A percentile compares a stretch with the other conserved stretches of the same genome.
These are phyloP conservation scores for Calonectris borealis DNA, from an alignment of 2,113 vertebrate species.

Conservation along the genomic window DNA sequence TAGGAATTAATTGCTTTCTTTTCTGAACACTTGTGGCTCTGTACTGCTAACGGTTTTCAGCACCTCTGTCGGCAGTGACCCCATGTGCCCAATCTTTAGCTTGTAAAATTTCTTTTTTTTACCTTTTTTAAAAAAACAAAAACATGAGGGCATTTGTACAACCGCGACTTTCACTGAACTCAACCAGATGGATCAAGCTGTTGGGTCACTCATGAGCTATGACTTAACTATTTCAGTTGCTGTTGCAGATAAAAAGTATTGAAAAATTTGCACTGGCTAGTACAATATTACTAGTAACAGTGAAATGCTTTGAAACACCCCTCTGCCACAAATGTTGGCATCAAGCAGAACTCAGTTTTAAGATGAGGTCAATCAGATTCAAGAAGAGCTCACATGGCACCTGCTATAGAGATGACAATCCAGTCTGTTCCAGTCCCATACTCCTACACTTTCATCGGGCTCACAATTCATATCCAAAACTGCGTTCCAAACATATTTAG, in stretches of 20 bases:
- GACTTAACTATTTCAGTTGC: background rate
- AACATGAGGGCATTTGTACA: background rate
- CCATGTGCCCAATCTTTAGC: too few species aligned
- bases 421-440: background rate
- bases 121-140: background rate
- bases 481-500: background rate
- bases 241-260: background rate
- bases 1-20: background rate
- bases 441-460: background rate
- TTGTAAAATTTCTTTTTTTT: background rate
- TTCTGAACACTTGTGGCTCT: background rate
- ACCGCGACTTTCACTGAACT: background rate
- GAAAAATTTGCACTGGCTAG: background rate
- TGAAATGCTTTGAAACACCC: background rate
- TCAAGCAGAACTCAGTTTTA: background rate
- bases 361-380: background rate
- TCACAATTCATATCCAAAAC: background rate
- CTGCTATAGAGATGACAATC: background rate
- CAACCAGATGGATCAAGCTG: background rate
- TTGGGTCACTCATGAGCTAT: background rate
- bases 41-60: background rate
- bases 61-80: background rate
- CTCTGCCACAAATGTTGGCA: background rate
- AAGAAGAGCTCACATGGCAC: background rate
- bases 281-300: background rate